A percentile compares a stretch with the other conserved stretches of the same genome.
Conservation (phyloP, 2,113 vertebrate species). For the Muscicapa adusta region DNA sequence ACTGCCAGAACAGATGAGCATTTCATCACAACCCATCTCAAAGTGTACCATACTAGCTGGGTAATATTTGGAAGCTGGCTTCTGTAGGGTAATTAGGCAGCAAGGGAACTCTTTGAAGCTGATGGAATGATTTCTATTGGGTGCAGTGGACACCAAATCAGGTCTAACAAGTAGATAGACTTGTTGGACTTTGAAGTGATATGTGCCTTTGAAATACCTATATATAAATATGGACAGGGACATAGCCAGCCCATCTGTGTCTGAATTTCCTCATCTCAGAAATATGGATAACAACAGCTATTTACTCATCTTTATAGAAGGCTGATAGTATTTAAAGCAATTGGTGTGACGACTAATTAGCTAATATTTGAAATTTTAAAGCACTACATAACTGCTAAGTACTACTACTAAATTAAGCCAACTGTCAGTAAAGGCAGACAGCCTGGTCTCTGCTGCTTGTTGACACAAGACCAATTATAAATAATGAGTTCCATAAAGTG, state of each 20-base stretch:
- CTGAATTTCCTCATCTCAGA: not conserved
- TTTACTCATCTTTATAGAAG: constrained; percentile 32
- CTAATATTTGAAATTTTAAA: constrained; percentile 55
- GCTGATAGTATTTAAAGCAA: constrained; percentile 46
- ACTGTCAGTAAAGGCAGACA: constrained; percentile 34
- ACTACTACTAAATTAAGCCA: constrained; percentile 52
- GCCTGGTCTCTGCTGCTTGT: not conserved
- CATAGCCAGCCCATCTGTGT: not conserved
- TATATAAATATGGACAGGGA: not conserved
- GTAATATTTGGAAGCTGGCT: not conserved
- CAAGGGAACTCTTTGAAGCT: not conserved
- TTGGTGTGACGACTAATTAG: constrained; percentile 39
- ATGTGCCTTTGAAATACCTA: not conserved
- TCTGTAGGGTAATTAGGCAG: not conserved
- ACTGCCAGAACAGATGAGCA: not conserved
- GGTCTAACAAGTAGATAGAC: not conserved
- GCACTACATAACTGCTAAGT: constrained; percentile 31
- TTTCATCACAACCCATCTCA: not conserved
- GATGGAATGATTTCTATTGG: not conserved
- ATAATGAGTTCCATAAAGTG: constrained; percentile 43
- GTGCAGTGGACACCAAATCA: not conserved
- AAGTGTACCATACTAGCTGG: not conserved
- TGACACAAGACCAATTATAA: constrained; percentile 48
- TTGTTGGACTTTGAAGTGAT: not conserved
- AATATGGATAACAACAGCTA: not conserved